Evolutionary conservation across 2,888 invertebrate genomes (phyloP), one percentile per base, ranked within the genome.

Genomic region (Xanthostigma xanthostigma): DNA sequence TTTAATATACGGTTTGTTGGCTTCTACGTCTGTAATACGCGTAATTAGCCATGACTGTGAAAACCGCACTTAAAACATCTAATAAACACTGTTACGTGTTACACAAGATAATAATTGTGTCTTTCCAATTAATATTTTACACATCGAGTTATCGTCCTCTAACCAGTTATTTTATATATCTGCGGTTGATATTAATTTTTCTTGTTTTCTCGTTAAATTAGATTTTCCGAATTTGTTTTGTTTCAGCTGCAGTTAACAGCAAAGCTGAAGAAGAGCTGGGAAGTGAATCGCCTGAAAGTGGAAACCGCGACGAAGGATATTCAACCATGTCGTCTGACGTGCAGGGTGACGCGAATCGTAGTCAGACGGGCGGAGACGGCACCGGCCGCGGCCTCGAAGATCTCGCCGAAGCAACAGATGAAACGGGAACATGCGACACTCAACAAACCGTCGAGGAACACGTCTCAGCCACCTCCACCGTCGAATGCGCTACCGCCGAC

Each of bases 311-410:
- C 69, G 86, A 86, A 63, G 86, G 85, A 13, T 86, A 86, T 65
- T 85, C 85, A 51, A 86, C 86, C 5, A 86, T 86, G 85, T 85
- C 85, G 10, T 84, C 84, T 53, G 86, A 86, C 61, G 83, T 84
- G 1, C 84, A 85, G 64, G 80, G 80, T 1, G 83, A 83, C 58
- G 78, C 79, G 2, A 77, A 77, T 1, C 60, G 70, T 38, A 59
- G 60, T 36, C 48, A 48, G 33, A 59, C 73, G 17, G 75, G 75
- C 41, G 66, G 66, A 46, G 77, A 76, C 50, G 76, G 76, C 58
- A 69, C 75, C 53, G 70, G 74, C 53, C 63, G 78, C 50, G 78
- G 76, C 9, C 64, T 84, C 9, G 83, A 84, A 53, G 83, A 83
- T 60, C 72, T 84, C 36, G 82, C 83, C 62, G 83, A 84, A 59